Evolutionary conservation across 1,140 invertebrate species (phyloP).

Genomic region (Camponotus pennsylvanicus): DNA sequence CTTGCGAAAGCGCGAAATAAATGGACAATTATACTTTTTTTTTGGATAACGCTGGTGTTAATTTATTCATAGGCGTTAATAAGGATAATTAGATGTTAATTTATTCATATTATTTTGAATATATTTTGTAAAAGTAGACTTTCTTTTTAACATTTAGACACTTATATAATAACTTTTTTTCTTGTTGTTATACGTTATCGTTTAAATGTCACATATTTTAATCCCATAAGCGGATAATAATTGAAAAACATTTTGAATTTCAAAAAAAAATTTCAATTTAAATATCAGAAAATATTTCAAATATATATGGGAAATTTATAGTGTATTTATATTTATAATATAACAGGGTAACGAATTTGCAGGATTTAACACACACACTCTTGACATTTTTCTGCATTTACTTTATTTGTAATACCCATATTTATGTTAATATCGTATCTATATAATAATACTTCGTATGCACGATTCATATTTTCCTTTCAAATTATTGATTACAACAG

Average conservation of each 20-base stretch:
- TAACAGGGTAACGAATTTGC: conserved; percentile 6
- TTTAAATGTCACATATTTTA: not conserved
- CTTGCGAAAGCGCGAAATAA: not conserved
- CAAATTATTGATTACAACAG: conserved; percentile 3
- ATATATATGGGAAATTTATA: not conserved
- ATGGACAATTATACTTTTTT: no score
- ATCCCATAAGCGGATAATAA: not conserved
- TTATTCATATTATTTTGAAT: not conserved
- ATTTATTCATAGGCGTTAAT: no score
- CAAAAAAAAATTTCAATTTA: not conserved
- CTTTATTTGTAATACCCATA: not conserved
- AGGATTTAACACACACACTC: not conserved
- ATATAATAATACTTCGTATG: not conserved
- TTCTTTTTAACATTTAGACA: no score
- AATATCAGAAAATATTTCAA: conserved; percentile 4
- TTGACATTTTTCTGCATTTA: not conserved
- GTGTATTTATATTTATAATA: not conserved
- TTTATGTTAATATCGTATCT: conserved; percentile 12
- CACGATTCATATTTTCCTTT: not conserved
- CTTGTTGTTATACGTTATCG: not conserved
- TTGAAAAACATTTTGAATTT: not conserved
- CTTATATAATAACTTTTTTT: not conserved
- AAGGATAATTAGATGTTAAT: not conserved
- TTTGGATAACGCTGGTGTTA: no score
- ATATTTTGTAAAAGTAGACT: no score